Evolutionary conservation across 2,113 vertebrate species (phyloP).

Genomic region (Burhinus oedicnemus): DNA sequence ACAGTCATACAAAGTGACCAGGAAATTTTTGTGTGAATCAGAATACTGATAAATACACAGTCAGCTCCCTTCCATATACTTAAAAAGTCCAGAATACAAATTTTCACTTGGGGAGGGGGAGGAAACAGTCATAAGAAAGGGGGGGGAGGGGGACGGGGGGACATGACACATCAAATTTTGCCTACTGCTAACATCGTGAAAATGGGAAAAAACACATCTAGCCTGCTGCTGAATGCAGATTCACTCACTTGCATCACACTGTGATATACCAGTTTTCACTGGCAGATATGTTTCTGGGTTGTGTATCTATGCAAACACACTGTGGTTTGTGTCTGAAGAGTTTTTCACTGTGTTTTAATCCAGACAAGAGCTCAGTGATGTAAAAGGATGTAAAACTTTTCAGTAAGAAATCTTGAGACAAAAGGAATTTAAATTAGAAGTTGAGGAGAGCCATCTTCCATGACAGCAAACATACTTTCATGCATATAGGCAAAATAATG

Average conservation of each 20-base stretch:
- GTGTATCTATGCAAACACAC: not conserved
- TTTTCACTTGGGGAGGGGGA: not conserved
- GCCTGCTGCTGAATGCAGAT: not conserved
- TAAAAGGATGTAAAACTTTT: not conserved
- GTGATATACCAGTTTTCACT: not conserved
- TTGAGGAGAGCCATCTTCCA: not conserved
- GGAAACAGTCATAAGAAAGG: not conserved
- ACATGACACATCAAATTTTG: not conserved
- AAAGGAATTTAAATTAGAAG: not conserved
- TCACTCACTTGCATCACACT: not conserved
- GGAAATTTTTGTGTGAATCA: not conserved
- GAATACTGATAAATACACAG: not conserved
- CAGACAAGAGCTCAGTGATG: not conserved
- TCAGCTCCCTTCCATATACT: not conserved
- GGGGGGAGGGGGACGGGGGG: fast-evolving
- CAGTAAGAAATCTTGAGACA: not conserved
- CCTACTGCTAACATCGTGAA: not conserved
- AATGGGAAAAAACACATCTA: not conserved
- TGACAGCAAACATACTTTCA: not conserved
- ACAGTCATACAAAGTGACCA: not conserved
- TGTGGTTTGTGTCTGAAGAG: not conserved
- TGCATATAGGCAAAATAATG: not conserved
- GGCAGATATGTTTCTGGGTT: not conserved
- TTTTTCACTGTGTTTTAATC: not conserved
- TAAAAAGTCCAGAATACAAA: not conserved